A percentile compares a stretch with the other conserved stretches of the same genome.
Conservation (phyloP, 2,113 vertebrate species). For the Prionailurus viverrinus region DNA sequence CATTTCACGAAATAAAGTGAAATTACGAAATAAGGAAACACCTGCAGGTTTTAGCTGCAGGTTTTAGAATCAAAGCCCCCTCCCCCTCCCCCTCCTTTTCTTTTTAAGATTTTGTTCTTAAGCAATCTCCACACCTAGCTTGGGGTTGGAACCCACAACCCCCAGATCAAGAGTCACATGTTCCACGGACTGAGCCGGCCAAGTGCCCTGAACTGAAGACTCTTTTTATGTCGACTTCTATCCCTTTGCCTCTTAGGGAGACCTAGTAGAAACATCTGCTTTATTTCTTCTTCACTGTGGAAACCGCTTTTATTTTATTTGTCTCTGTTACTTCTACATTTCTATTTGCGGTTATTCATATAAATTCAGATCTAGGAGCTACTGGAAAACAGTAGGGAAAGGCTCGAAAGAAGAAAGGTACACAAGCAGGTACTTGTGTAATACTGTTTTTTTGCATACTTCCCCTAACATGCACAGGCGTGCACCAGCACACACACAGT, state of each 20-base stretch:
- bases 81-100: neutral
- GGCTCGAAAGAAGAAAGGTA: neutral
- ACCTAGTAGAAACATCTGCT: neutral
- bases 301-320: slow-evolving; percentile 11
- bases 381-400: neutral
- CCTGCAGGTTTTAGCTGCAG: neutral
- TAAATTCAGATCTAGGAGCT: slow-evolving; percentile 10
- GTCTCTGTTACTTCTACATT: neutral
- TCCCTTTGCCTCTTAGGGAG: neutral
- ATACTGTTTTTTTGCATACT: neutral
- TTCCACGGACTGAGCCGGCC: neutral
- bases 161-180: neutral
- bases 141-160: neutral
- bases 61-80: neutral
- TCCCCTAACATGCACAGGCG: neutral
- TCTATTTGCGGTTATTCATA: neutral
- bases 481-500: neutral
- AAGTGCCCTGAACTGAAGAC: neutral
- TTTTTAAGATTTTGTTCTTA: neutral
- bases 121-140: neutral
- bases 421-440: neutral
- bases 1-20: slow-evolving; percentile 52
- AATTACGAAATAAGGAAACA: slow-evolving; percentile 14
- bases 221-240: neutral
- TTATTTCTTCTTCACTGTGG: slow-evolving; percentile 11